Evolutionary conservation across 2,888 invertebrate species (phyloP).

Genomic region (Sabatieria punctata): DNA sequence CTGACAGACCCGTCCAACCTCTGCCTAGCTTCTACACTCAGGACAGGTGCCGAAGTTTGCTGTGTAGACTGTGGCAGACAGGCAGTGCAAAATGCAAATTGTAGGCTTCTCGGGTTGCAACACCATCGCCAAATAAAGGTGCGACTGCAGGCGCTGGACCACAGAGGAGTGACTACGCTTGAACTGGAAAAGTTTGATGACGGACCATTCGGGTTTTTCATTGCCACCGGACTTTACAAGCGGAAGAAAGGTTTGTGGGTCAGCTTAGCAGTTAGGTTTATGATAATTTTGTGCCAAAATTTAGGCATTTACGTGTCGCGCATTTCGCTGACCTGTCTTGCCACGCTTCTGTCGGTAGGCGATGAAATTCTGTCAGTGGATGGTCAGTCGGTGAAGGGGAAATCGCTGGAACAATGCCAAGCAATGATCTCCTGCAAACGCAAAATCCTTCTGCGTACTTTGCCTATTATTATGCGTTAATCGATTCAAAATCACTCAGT

Average conservation of each 20-base stretch:
- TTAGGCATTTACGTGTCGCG: constrained; percentile 22
- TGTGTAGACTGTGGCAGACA: no score
- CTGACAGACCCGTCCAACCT: no score
- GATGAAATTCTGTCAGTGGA: constrained; percentile 22
- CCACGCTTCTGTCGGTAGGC: constrained; percentile 19
- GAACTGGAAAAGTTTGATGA: constrained; percentile 19
- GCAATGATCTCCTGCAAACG: constrained; percentile 3
- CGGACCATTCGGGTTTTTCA: constrained; percentile 23
- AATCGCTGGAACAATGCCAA: constrained; percentile 5
- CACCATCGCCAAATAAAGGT: not conserved
- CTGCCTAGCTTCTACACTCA: no score
- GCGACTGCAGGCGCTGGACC: constrained; percentile 7
- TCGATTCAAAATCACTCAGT: no score
- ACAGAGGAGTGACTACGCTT: constrained; percentile 10
- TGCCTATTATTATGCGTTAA: constrained; percentile 4
- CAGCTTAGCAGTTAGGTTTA: not conserved
- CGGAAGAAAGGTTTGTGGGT: constrained; percentile 17
- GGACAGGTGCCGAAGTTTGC: no score
- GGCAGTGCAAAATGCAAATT: no score
- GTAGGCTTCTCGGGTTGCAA: not conserved
- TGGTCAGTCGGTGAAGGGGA: constrained; percentile 13
- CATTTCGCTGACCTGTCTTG: constrained; percentile 17
- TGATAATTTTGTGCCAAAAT: constrained; percentile 5
- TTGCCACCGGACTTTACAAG: constrained; percentile 19
- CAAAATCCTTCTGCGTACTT: not conserved